Evolutionary conservation across 2,797 vertebrate genomes (phyloP).

Genomic region (Galagoides demidoff): DNA sequence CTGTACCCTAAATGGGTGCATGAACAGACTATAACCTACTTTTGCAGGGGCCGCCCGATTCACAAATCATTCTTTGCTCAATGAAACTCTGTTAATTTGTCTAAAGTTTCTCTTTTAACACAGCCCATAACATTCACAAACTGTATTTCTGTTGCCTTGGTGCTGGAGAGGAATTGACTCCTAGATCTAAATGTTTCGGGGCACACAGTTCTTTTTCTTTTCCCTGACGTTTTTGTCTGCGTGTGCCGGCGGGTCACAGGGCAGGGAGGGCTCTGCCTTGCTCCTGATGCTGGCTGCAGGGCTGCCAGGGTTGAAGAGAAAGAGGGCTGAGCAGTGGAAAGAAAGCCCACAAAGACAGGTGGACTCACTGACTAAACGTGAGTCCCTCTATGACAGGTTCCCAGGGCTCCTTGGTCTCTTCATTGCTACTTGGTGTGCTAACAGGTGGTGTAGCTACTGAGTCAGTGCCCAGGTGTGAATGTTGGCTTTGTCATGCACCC

Average conservation of each 20-base stretch:
- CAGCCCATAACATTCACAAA: background rate
- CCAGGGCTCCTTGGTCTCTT: background rate
- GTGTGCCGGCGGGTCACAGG: background rate
- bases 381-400: background rate
- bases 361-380: background rate
- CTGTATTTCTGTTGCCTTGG: background rate
- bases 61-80: background rate
- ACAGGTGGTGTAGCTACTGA: background rate
- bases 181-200: background rate
- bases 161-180: background rate
- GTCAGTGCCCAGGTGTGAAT: background rate
- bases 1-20: background rate
- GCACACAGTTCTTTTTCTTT: background rate
- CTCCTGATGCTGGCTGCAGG: too few relatives aligned
- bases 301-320: fast-evolving
- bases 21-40: background rate
- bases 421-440: fast-evolving
- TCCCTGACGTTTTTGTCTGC: too few relatives aligned
- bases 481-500: background rate
- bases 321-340: background rate
- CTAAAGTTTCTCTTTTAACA: background rate
- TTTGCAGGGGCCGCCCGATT: background rate
- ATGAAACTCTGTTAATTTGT: background rate
- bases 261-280: background rate
- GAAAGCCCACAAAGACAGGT: background rate